Percentiles rank a stretch among this genome's conserved stretches.
These are phyloP conservation scores for Drosophila affinis DNA, from an alignment of 2,888 invertebrate species.

Conservation along the genomic window DNA sequence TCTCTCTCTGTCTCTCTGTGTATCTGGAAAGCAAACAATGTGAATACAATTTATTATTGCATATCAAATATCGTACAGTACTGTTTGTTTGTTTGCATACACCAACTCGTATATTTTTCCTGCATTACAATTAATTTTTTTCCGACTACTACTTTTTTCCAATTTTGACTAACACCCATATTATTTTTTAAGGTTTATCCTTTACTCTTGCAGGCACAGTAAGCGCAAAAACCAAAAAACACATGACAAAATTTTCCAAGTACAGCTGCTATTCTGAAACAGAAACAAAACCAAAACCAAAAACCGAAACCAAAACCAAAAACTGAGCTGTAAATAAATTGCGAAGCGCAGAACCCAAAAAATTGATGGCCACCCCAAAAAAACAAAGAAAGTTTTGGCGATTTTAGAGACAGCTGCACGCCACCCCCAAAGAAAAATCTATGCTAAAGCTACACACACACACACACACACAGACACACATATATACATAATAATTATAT, in stretches of 20 bases:
- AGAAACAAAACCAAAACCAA: slow-evolving; percentile 55
- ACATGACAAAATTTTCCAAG: slow-evolving; percentile 60
- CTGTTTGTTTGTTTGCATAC: slow-evolving; percentile 30
- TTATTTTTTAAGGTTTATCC: slow-evolving; percentile 85
- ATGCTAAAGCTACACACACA: slow-evolving; percentile 34
- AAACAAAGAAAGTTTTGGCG: slow-evolving; percentile 50
- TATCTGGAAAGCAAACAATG: slow-evolving; percentile 2
- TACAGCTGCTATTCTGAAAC: slow-evolving; percentile 68
- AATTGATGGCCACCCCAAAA: slow-evolving; percentile 53
- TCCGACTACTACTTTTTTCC: slow-evolving; percentile 82
- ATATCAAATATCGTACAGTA: slow-evolving; percentile 11
- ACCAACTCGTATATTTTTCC: slow-evolving; percentile 30
- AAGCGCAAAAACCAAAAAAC: slow-evolving; percentile 67
- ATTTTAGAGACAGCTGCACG: slow-evolving; percentile 59
- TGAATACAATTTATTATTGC: slow-evolving; percentile 17
- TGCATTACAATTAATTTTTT: slow-evolving; percentile 78
- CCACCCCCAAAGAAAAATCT: slow-evolving; percentile 39
- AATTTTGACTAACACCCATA: slow-evolving; percentile 84
- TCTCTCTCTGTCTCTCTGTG: not conserved
- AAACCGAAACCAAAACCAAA: slow-evolving; percentile 61
- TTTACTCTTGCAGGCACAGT: slow-evolving; percentile 85
- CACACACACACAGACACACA: slow-evolving; percentile 24
- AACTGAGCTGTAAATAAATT: slow-evolving; percentile 77
- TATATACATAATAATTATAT: slow-evolving; percentile 28
- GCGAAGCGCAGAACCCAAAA: slow-evolving; percentile 63